Evolutionary conservation across 2,888 invertebrate genomes (phyloP), one percentile per base, ranked within the genome.

Genomic region (Cantharis lateralis): DNA sequence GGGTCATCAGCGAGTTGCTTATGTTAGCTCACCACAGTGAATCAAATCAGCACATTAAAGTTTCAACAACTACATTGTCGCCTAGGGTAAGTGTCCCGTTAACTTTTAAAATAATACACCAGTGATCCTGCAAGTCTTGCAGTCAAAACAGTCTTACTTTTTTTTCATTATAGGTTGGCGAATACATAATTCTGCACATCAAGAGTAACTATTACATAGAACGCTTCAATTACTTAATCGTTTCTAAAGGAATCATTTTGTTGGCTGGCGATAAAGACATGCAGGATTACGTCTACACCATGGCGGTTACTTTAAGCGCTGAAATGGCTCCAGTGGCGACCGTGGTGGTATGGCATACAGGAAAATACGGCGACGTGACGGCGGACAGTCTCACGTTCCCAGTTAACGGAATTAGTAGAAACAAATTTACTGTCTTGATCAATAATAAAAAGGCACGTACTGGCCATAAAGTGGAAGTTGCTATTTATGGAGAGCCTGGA

Each of bases 341-440:
- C 0, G 92, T 96, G 48, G 92, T 98, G 16, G 96, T 96, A 70
- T 98, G 97, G 92, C 93, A 95, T 86, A 92, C 97, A 0, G 94
- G 93, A 5, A 92, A 92, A 13, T 93, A 94, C 82, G 97, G 96
- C 0, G 95, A 95, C 84, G 94, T 98, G 70, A 92, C 97, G 0
- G 96, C 96, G 0, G 98, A 98, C 89, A 95, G 96, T 76, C 90
- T 98, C 76, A 98, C 98, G n/a, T 97, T 98, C 90, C 97, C 97
- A 0, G 98, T 98, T 24, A 97, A 98, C 88, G 98, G 98, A 78
- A 96, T 98, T 82, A 95, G 97, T 1, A 89, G 96, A 78, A 98
- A 98, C 87, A 96, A 97, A 93, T 96, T 96, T 87, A 94, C 95
- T 0, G 93, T 96, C 11, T 92, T 91, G 82, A 94, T 98, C 78